Conservation (phyloP, 2,797 vertebrate genomes). For the Gymnoscopelus microlampas region DNA sequence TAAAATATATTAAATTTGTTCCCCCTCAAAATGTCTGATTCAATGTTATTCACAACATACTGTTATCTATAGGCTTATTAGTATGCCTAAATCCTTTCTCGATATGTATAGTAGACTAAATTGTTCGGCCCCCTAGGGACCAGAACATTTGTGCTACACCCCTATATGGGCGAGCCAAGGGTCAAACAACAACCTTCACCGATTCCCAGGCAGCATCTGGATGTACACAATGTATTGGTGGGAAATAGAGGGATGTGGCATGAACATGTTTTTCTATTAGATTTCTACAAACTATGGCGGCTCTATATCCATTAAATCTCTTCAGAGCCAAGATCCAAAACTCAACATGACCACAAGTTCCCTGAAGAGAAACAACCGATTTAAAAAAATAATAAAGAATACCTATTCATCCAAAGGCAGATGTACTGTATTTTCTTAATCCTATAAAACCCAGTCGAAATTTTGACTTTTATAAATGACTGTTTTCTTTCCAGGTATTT, state of each 20-base stretch:
- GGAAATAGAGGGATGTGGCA: conserved; percentile 31
- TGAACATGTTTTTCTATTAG: conserved; percentile 62
- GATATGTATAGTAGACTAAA: no score
- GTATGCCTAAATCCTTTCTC: no score
- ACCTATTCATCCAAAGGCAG: conserved; percentile 61
- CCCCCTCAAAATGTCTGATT: no score
- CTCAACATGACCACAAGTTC: conserved; percentile 79
- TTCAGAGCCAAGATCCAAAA: conserved; percentile 76
- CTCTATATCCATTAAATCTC: conserved; percentile 64
- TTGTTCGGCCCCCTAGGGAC: no score
- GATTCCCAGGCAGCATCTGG: not conserved
- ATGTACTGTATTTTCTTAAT: conserved; percentile 62
- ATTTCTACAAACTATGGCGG: conserved; percentile 59
- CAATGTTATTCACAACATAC: no score
- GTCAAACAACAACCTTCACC: no score
- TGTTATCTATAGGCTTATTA: no score
- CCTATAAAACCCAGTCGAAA: conserved; percentile 58
- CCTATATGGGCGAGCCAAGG: no score
- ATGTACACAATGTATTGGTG: not conserved
- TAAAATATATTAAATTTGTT: no score
- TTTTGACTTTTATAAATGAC: conserved; percentile 44
- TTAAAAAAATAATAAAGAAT: conserved; percentile 59
- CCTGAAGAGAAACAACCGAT: conserved; percentile 82
- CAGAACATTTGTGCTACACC: no score
- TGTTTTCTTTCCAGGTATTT: conserved; percentile 69